A percentile compares a stretch with the other conserved stretches of the same genome.
phyloP scores from a whole-genome alignment of 1,140 invertebrate genomes.

The Cydia strobilella region DNA sequence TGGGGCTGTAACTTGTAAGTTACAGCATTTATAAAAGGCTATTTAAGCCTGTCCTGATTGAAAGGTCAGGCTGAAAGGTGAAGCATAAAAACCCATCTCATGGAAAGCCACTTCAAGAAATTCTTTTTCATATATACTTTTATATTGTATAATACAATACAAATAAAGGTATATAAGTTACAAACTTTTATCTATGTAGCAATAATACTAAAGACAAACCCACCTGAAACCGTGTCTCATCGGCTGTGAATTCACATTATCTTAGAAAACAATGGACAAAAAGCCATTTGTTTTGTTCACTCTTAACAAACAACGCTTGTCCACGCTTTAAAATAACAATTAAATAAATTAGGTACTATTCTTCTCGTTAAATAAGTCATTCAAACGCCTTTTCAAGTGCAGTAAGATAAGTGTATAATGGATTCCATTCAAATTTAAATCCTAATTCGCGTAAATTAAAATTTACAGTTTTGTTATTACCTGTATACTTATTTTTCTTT shows the following conservation, averaged over 20 bases:
- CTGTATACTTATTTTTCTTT: background rate
- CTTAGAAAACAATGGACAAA: background rate
- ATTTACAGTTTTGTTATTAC: background rate
- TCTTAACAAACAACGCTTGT: background rate
- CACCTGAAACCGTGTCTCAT: background rate
- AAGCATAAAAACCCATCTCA: background rate
- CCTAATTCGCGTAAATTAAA: background rate
- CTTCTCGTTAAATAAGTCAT: background rate
- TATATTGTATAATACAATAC: background rate
- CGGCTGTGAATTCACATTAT: background rate
- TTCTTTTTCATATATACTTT: too few species aligned
- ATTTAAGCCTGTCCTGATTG: too few species aligned
- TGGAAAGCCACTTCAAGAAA: too few species aligned
- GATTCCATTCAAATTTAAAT: background rate
- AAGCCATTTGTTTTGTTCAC: conserved; percentile 9
- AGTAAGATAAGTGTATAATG: background rate
- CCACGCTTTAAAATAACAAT: conserved; percentile 21
- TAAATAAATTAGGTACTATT: background rate
- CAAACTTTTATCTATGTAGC: background rate
- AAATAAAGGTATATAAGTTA: background rate
- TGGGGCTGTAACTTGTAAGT: conserved; percentile 58
- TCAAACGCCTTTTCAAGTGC: background rate
- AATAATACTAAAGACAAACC: background rate
- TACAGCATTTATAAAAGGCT: too few species aligned
- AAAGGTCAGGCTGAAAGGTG: too few species aligned